These are phyloP conservation scores for Cassiopea andromeda DNA, from an alignment of 30 jellyfish, hydroid and myxozoan species.

Conservation along the genomic window DNA sequence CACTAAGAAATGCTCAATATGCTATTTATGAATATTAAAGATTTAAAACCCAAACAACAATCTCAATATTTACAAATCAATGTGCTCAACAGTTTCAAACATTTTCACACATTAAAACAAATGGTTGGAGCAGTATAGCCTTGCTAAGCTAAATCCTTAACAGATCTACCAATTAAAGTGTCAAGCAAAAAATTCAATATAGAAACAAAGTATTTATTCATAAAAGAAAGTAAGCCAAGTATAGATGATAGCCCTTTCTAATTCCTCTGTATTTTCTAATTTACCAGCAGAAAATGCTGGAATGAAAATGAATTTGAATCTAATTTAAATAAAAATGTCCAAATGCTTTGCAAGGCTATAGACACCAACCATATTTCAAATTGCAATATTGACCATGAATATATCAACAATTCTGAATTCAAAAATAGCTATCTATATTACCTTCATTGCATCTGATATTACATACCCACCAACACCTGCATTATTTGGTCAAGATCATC, in stretches of 20 bases:
- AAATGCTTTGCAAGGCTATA: neutral
- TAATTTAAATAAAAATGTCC: no score
- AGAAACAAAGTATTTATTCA: no score
- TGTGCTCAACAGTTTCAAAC: slow-evolving; percentile 9
- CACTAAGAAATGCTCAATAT: slow-evolving; percentile 57
- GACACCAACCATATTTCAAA: neutral
- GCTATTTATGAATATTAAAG: slow-evolving; percentile 46
- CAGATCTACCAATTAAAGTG: neutral
- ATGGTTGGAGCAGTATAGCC: neutral
- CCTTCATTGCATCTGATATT: slow-evolving; percentile 26
- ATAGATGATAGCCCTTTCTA: no score
- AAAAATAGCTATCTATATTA: slow-evolving; percentile 39
- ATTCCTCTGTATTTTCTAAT: no score
- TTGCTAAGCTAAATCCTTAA: neutral
- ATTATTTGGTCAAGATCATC: slow-evolving; percentile 95
- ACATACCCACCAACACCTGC: slow-evolving; percentile 98
- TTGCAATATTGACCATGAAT: neutral
- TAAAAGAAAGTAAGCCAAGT: no score
- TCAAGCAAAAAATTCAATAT: no score
- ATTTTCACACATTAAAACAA: neutral
- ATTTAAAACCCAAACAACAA: slow-evolving; percentile 69
- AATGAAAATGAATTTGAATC: no score
- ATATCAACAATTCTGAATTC: slow-evolving; percentile 44
- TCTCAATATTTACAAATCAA: slow-evolving; percentile 65
- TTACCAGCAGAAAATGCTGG: no score